Evolutionary conservation across 2,797 vertebrate species (phyloP).

Genomic region (Denticeps clupeoides): DNA sequence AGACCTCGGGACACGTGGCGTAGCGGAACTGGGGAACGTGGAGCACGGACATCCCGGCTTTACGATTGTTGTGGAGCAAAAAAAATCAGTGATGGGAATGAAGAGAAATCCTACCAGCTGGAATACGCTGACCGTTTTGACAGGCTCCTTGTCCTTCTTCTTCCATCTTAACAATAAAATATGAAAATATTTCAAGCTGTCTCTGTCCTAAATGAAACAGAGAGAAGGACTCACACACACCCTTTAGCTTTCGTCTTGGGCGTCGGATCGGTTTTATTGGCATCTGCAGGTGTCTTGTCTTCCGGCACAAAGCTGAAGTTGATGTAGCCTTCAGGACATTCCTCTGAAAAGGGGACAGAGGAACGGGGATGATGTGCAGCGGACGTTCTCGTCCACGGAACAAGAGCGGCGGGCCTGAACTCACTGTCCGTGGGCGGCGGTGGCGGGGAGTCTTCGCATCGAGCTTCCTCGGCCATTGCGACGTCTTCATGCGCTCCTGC

Average conservation of each 20-base stretch:
- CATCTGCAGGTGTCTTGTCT: conserved; percentile 29
- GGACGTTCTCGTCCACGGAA: too few relatives aligned
- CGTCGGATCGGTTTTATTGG: too few relatives aligned
- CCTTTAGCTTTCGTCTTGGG: conserved; percentile 24
- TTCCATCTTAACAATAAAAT: conserved; percentile 19
- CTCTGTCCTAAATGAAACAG: too few relatives aligned
- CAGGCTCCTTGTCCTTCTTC: conserved; percentile 30
- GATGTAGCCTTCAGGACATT: conserved; percentile 16
- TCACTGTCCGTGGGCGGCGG: too few relatives aligned
- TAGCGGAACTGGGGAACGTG: conserved; percentile 45
- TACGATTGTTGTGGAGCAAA: not conserved
- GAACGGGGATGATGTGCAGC: too few relatives aligned
- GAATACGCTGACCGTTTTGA: conserved; percentile 44
- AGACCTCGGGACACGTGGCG: conserved; percentile 43
- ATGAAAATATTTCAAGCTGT: not conserved
- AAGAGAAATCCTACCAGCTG: conserved; percentile 52
- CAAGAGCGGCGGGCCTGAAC: too few relatives aligned
- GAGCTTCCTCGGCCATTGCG: too few relatives aligned
- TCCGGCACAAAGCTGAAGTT: conserved; percentile 37
- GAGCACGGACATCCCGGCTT: too few relatives aligned
- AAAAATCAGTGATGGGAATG: not conserved
- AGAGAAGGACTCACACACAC: too few relatives aligned
- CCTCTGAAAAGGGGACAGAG: not conserved
- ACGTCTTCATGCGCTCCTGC: too few relatives aligned
- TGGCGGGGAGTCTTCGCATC: too few relatives aligned